Base-by-base conservation (phyloP, 2,888 invertebrate genomes). In the Neoitamus cyanurus region DNA sequence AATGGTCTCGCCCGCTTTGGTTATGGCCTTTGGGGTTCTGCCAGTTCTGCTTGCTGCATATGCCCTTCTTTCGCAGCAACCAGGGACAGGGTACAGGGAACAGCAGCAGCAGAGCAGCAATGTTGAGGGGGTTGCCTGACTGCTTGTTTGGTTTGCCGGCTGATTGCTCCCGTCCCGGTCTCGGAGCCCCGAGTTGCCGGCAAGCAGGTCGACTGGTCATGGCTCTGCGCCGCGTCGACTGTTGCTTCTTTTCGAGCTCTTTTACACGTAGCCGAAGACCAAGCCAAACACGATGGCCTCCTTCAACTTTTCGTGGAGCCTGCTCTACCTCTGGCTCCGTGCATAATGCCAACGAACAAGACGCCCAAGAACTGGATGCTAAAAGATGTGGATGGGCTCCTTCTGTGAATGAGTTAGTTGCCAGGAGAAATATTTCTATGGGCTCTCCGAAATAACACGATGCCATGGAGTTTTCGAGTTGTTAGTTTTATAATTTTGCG, bases 211-310 rank as follows among this genome's bases (percentile, higher is more conserved):
- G 30, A n/a, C 15, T 70, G 25, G 58, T 58, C 75, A 75, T 36
- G 20, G 73, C n/a, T 75, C 13, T 75, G 75, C 11, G 42, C 28
- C 42, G 75, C 25, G 28, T 28, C 75, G 37, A 75, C 75, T 75
- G 75, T 75, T 75, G 75, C 75, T 75, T 75, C 75, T 75, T 25
- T 42, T 37, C 20, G 58, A 15, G 20, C 58, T 15, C 58, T 25
- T 9, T 58, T 25, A n/a, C n/a, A n/a, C n/a, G n/a, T n/a, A n/a
- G n/a, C n/a, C n/a, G n/a, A n/a, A 58, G 25, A 48, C 58, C 58
- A 20, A 48, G 48, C 15, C 48, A 20, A 58, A 25, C 15, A 48
- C 48, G 48, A 58, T 25, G 7, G 42, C 42, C 42, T 42, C 42
- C 42, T 42, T 42, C 42, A 42, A 58, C 58, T 20, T 58, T 58